phyloP scores from a whole-genome alignment of 2,113 vertebrate genomes.

The Lophotis ruficrista region DNA sequence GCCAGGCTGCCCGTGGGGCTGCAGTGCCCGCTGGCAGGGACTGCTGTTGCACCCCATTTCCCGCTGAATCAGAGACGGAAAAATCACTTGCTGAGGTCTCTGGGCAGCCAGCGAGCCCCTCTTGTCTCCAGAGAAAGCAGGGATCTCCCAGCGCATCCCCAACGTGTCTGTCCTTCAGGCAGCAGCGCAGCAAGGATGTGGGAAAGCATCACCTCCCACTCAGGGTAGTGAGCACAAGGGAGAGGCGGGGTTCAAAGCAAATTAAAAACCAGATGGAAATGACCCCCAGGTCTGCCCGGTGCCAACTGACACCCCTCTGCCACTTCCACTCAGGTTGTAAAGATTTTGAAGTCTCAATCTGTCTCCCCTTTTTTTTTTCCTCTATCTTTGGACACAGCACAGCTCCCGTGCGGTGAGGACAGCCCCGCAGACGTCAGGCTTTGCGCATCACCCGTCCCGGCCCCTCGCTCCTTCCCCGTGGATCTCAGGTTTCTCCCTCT shows the following conservation, averaged over 20 bases:
- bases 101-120: background rate
- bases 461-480: background rate
- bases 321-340: background rate
- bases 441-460: background rate
- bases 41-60: accelerated
- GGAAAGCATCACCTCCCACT: background rate
- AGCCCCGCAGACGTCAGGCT: background rate
- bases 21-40: accelerated
- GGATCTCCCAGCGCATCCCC: background rate
- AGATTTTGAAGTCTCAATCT: background rate
- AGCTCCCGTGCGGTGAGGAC: background rate
- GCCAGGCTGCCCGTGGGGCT: background rate
- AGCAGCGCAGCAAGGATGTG: background rate
- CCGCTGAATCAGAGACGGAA: background rate
- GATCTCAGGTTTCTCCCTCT: constrained; percentile 28
- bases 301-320: background rate
- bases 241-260: background rate
- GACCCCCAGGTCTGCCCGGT: accelerated
- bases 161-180: accelerated
- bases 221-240: accelerated
- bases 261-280: accelerated
- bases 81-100: background rate
- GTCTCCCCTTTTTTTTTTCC: background rate
- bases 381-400: background rate
- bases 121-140: background rate